These are phyloP conservation scores for Pterocles gutturalis DNA, from an alignment of 2,113 vertebrate species.

Conservation along the genomic window DNA sequence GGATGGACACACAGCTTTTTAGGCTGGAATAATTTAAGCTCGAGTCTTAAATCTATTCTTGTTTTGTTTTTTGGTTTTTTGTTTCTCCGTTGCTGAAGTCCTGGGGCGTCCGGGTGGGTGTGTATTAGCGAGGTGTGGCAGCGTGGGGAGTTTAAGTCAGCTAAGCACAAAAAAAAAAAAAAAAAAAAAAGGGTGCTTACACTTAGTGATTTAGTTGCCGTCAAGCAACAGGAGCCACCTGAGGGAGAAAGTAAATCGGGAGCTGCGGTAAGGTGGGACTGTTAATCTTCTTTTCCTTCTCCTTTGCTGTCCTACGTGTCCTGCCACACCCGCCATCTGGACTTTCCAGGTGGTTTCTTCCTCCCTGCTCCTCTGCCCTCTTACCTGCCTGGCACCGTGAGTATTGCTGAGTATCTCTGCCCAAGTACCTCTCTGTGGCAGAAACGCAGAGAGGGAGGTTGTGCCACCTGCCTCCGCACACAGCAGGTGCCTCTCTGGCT, in stretches of 20 bases:
- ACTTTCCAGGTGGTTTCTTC: fast-evolving
- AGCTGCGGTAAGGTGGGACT: background rate
- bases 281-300: background rate
- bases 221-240: background rate
- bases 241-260: background rate
- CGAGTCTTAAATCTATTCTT: too few relatives aligned
- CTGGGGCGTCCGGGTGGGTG: background rate
- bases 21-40: background rate
- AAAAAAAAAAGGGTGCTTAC: background rate
- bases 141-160: background rate
- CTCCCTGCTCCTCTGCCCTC: background rate
- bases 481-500: background rate
- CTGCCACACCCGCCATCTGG: background rate
- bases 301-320: fast-evolving
- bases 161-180: background rate
- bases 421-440: background rate
- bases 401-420: background rate
- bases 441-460: fast-evolving
- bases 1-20: fast-evolving
- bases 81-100: fast-evolving
- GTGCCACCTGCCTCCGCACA: background rate
- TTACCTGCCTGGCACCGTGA: background rate
- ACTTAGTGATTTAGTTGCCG: background rate
- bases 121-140: background rate
- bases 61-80: too few relatives aligned